These are phyloP conservation scores for Dasypolia templi DNA, from an alignment of 2,888 invertebrate genomes.

Conservation along the genomic window DNA sequence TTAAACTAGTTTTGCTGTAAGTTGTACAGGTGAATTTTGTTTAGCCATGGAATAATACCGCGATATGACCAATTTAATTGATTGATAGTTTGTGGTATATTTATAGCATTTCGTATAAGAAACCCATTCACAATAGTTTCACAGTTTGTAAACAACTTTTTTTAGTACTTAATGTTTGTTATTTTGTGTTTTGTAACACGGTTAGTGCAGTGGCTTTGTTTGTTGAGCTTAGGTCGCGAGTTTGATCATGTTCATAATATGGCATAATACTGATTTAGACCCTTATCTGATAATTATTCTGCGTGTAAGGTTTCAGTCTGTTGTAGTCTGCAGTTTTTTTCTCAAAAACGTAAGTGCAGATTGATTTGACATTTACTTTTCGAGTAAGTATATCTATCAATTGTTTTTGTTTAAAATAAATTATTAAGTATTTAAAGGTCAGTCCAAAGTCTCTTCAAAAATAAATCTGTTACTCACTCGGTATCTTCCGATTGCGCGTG, in stretches of 20 bases:
- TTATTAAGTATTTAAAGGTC: slow-evolving; percentile 18
- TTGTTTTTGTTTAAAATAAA: slow-evolving; percentile 5
- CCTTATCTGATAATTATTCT: neutral
- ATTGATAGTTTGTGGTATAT: neutral
- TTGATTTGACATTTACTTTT: slow-evolving; percentile 8
- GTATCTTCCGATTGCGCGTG: slow-evolving; percentile 58
- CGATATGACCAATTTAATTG: neutral
- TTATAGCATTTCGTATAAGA: neutral
- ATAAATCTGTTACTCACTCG: slow-evolving; percentile 66
- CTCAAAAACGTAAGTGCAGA: neutral
- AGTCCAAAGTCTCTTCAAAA: slow-evolving; percentile 20
- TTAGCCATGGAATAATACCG: slow-evolving; percentile 34
- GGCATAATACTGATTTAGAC: neutral
- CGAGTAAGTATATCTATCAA: neutral
- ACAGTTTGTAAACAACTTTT: slow-evolving; percentile 5
- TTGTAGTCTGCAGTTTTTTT: neutral
- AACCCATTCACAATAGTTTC: neutral
- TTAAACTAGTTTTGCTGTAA: slow-evolving; percentile 34
- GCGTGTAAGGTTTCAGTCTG: neutral
- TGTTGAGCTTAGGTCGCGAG: neutral
- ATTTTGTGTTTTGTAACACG: neutral
- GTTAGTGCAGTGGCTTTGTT: neutral
- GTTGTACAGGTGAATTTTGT: slow-evolving; percentile 4
- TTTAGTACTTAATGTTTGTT: neutral
- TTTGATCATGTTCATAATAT: neutral